These are phyloP conservation scores for Chrysogorgia sp. DNA, from an alignment of 92 coral and sea anemone genomes.

Conservation along the genomic window DNA sequence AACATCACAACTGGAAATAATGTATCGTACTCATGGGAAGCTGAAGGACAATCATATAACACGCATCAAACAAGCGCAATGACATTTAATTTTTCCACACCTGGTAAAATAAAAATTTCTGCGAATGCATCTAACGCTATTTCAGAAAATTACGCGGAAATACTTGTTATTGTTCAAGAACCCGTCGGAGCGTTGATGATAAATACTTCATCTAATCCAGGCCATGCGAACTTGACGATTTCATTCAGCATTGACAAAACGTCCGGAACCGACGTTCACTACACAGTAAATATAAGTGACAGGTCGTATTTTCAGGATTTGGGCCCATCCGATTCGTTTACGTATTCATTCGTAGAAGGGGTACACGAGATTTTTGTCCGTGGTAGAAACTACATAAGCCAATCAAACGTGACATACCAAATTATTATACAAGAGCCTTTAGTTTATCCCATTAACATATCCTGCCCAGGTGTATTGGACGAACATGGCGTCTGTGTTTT, in stretches of 20 bases:
- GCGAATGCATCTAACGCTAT: conserved; percentile 80
- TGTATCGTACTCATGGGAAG: conserved; percentile 72
- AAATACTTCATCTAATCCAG: conserved; percentile 79
- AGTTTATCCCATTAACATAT: neutral
- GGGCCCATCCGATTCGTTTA: neutral
- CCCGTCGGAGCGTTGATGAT: conserved; percentile 65
- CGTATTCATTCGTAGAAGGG: conserved; percentile 21
- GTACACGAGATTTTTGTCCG: neutral
- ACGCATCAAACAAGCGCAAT: conserved; percentile 30
- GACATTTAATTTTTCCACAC: conserved; percentile 58
- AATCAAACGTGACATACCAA: neutral
- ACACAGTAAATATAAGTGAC: conserved; percentile 21
- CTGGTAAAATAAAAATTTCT: conserved; percentile 62
- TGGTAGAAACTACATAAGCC: conserved; percentile 23
- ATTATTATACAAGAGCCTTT: conserved; percentile 26
- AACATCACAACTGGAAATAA: conserved; percentile 72
- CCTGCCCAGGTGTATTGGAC: conserved; percentile 5
- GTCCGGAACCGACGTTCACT: conserved; percentile 71
- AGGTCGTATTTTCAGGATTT: neutral
- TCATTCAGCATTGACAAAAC: conserved; percentile 71
- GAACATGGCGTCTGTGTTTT: conserved; percentile 1
- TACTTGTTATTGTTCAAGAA: conserved; percentile 69
- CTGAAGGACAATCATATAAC: conserved; percentile 35
- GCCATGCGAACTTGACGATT: conserved; percentile 70
- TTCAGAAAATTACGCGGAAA: conserved; percentile 51